These are phyloP conservation scores for Gasterosteus nipponicus DNA, from an alignment of 2,113 vertebrate species.

Conservation along the genomic window DNA sequence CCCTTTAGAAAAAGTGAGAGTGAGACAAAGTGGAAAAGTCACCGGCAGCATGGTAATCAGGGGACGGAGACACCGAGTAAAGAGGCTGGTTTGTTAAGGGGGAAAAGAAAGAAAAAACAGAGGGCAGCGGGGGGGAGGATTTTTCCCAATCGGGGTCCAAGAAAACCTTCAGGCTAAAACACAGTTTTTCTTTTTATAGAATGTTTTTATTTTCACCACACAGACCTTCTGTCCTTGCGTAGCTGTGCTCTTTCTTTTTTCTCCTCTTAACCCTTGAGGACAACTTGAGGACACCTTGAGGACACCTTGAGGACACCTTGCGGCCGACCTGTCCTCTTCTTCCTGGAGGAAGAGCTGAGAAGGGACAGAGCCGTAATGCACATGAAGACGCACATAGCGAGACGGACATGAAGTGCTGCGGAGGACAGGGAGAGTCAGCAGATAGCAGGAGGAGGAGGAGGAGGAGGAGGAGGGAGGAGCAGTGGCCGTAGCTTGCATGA, in stretches of 20 bases:
- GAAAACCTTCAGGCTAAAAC: slow-evolving; percentile 63
- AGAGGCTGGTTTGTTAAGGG: slow-evolving; percentile 75
- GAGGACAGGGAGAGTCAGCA: slow-evolving; percentile 47
- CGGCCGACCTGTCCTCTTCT: background rate
- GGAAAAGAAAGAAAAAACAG: slow-evolving; percentile 48
- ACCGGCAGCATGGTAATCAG: slow-evolving; percentile 84
- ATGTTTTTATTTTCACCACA: background rate
- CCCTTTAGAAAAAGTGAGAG: slow-evolving; percentile 72
- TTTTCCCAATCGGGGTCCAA: slow-evolving; percentile 33
- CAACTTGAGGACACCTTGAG: too few species aligned
- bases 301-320: too few species aligned
- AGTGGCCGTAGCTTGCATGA: slow-evolving; percentile 77
- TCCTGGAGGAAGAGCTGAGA: slow-evolving; percentile 1
- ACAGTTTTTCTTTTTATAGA: slow-evolving; percentile 37
- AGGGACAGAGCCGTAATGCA: slow-evolving; percentile 27
- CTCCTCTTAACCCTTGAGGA: background rate
- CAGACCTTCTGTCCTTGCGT: background rate
- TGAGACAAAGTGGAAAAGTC: slow-evolving; percentile 75
- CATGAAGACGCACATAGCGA: background rate
- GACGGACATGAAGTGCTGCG: slow-evolving; percentile 22
- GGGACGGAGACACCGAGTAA: slow-evolving; percentile 61
- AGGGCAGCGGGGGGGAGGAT: background rate
- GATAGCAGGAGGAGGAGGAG: slow-evolving; percentile 66
- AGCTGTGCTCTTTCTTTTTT: background rate
- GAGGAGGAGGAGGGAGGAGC: slow-evolving; percentile 62